Percentiles rank a stretch among this genome's conserved stretches.
Evolutionary conservation across 2,888 invertebrate genomes (phyloP).

Genomic region (Cataglyphis altisquamis): DNA sequence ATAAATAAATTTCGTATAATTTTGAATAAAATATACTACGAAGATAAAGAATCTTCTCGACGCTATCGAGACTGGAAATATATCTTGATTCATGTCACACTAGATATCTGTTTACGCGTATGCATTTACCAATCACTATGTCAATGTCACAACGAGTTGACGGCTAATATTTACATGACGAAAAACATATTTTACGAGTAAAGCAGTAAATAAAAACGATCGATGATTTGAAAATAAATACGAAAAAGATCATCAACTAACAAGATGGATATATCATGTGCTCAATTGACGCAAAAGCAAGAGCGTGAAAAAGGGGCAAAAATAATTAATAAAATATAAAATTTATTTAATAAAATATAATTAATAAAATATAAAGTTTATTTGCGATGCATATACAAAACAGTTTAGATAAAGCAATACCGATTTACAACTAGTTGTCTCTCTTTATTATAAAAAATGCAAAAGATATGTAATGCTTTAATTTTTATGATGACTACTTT

Average conservation of each 20-base stretch:
- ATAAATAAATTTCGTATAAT: slow-evolving; percentile 9
- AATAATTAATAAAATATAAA: slow-evolving; percentile 13
- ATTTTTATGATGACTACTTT: slow-evolving; percentile 1
- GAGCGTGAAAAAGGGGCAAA: slow-evolving; percentile 15
- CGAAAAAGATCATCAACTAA: slow-evolving; percentile 5
- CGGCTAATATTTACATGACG: slow-evolving; percentile 12
- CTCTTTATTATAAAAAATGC: background rate
- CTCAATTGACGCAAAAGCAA: background rate
- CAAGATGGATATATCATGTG: background rate
- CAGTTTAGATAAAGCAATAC: background rate
- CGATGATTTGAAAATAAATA: background rate
- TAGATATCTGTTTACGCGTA: background rate
- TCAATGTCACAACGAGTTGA: background rate
- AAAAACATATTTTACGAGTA: slow-evolving; percentile 28
- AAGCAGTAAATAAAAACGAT: slow-evolving; percentile 15
- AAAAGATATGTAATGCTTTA: background rate
- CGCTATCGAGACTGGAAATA: background rate
- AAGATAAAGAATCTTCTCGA: background rate
- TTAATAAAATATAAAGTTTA: slow-evolving; percentile 13
- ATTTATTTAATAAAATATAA: slow-evolving; percentile 4
- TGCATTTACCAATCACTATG: slow-evolving; percentile 18
- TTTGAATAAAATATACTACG: background rate
- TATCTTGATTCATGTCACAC: slow-evolving; percentile 26
- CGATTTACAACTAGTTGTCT: background rate
- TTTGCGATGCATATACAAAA: background rate